These are phyloP conservation scores for Eilema griseolum DNA, from an alignment of 2,888 invertebrate genomes.

Conservation along the genomic window DNA sequence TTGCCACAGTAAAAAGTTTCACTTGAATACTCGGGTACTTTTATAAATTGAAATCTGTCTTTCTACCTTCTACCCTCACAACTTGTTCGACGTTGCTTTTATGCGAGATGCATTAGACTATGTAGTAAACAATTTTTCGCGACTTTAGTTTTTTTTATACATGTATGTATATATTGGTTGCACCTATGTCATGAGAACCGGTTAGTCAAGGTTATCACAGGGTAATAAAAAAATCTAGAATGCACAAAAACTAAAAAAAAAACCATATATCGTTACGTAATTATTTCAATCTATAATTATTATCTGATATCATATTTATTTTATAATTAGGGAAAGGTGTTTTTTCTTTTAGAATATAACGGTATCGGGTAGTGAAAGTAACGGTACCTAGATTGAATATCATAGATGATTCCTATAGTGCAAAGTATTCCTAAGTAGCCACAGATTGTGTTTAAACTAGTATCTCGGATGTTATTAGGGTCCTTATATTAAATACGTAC, in stretches of 20 bases:
- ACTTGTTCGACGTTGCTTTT: background rate
- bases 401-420: constrained; percentile 48
- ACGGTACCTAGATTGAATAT: constrained; percentile 34
- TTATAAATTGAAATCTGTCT: background rate
- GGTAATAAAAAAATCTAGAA: constrained; percentile 64
- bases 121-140: constrained; percentile 18
- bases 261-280: constrained; percentile 36
- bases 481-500: constrained; percentile 52
- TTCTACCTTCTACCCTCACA: background rate
- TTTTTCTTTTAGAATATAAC: constrained; percentile 42
- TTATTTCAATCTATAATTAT: constrained; percentile 31
- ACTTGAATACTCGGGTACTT: background rate
- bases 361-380: constrained; percentile 40
- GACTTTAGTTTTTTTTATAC: constrained; percentile 11
- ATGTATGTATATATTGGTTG: constrained; percentile 36
- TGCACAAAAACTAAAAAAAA: constrained; percentile 61
- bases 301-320: constrained; percentile 36
- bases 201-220: constrained; percentile 75
- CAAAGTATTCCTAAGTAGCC: constrained; percentile 59
- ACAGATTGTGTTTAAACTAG: constrained; percentile 43
- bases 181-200: constrained; percentile 52
- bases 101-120: constrained; percentile 18
- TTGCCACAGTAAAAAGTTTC: background rate
- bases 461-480: constrained; percentile 52
- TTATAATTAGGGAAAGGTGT: constrained; percentile 36